A percentile compares a stretch with the other conserved stretches of the same genome.
Conservation (phyloP, 2,888 invertebrate genomes). For the Tridacna crocea region DNA sequence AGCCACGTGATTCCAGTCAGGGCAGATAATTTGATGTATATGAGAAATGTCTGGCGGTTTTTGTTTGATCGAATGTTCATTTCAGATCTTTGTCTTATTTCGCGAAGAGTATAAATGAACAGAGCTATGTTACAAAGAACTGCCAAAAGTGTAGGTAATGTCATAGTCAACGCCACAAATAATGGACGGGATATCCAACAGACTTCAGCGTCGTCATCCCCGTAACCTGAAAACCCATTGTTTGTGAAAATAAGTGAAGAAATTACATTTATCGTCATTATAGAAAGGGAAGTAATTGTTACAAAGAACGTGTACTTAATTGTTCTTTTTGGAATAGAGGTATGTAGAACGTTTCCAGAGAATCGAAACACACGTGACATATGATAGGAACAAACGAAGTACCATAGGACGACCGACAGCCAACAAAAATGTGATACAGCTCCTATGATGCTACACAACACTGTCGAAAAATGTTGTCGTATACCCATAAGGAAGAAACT, state of each 20-base stretch:
- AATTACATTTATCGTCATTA: not conserved
- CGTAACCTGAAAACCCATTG: not conserved
- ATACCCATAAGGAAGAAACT: not conserved
- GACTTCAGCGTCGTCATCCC: not conserved
- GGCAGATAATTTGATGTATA: constrained; percentile 22
- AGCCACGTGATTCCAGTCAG: constrained; percentile 22
- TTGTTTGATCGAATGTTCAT: not conserved
- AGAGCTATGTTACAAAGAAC: constrained; percentile 4
- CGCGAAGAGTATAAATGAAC: constrained; percentile 1
- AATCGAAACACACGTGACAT: constrained; percentile 8
- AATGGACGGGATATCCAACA: constrained; percentile 15
- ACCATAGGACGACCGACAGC: constrained; percentile 11
- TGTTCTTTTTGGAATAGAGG: not conserved
- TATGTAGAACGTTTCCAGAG: not conserved
- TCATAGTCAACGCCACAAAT: not conserved
- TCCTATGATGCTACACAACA: not conserved
- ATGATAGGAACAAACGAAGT: constrained; percentile 15
- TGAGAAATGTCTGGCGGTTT: constrained; percentile 12
- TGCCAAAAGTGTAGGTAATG: constrained; percentile 1
- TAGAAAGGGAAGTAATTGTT: not conserved
- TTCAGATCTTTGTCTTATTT: not conserved
- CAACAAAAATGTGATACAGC: constrained; percentile 1
- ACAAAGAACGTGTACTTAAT: constrained; percentile 13
- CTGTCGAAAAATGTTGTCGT: not conserved
- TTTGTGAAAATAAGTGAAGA: not conserved